Conservation (phyloP, 2,113 vertebrate genomes). For the Toxostoma redivivum region DNA sequence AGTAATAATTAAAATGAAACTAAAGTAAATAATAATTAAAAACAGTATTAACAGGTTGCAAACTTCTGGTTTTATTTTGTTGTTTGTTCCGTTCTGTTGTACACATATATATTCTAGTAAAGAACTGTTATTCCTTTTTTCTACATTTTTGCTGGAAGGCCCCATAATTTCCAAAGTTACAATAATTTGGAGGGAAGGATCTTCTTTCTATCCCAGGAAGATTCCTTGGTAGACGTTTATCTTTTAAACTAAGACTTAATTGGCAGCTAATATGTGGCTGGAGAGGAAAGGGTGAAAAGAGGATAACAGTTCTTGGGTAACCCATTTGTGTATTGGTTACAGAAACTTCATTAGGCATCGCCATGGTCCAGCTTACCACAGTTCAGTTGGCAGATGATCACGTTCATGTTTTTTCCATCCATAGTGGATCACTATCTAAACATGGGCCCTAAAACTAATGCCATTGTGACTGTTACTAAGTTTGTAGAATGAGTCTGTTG, state of each 20-base stretch:
- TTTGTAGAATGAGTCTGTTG: neutral
- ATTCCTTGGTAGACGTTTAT: neutral
- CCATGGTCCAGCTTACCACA: neutral
- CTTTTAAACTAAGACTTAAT: neutral
- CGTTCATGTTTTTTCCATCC: neutral
- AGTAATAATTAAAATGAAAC: too few species aligned
- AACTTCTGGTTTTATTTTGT: rapidly evolving
- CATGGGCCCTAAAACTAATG: neutral
- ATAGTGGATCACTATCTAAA: neutral
- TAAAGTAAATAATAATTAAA: too few species aligned
- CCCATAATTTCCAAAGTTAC: neutral
- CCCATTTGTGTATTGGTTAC: neutral
- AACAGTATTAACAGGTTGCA: too few species aligned
- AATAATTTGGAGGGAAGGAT: neutral
- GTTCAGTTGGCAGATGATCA: neutral
- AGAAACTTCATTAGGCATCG: neutral
- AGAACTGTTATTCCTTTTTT: neutral
- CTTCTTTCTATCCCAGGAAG: neutral
- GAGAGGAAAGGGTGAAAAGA: neutral
- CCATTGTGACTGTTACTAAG: neutral
- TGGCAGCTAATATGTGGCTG: rapidly evolving
- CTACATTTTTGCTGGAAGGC: neutral
- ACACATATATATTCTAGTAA: neutral
- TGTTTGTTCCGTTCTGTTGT: rapidly evolving
- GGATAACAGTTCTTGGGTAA: neutral